Conservation (phyloP, 2,797 vertebrate species). For the Ptychadena robeensis region DNA sequence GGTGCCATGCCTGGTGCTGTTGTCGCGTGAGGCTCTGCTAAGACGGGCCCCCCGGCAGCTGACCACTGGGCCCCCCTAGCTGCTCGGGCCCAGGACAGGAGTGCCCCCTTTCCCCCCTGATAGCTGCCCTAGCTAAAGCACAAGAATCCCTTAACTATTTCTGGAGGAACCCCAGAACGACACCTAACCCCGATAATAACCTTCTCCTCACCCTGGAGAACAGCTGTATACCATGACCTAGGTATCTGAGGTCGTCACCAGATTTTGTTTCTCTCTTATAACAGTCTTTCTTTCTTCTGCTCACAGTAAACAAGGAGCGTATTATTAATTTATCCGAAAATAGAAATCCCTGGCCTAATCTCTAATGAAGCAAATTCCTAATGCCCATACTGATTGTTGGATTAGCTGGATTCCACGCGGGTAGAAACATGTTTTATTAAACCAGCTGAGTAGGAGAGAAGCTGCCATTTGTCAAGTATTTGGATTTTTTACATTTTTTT, state of each 20-base stretch:
- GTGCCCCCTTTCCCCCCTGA: too few relatives aligned
- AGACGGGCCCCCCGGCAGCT: too few relatives aligned
- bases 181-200: too few relatives aligned
- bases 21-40: too few relatives aligned
- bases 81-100: too few relatives aligned
- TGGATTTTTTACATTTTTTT: not conserved
- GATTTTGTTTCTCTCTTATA: too few relatives aligned
- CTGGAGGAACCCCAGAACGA: too few relatives aligned
- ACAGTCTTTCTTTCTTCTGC: not conserved
- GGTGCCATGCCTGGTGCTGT: too few relatives aligned
- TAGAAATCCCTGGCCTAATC: slow-evolving; percentile 1
- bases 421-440: slow-evolving; percentile 51
- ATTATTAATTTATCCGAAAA: not conserved
- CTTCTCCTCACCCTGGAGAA: too few relatives aligned
- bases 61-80: too few relatives aligned
- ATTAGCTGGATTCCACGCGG: slow-evolving; percentile 38
- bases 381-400: slow-evolving; percentile 15
- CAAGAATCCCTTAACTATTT: too few relatives aligned
- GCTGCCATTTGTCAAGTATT: not conserved
- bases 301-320: not conserved
- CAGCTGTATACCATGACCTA: not conserved
- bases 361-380: not conserved
- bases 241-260: not conserved
- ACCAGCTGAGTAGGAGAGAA: slow-evolving; percentile 5
- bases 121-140: too few relatives aligned